phyloP scores from a whole-genome alignment of 2,113 vertebrate species.

The Tyrannus savana region DNA sequence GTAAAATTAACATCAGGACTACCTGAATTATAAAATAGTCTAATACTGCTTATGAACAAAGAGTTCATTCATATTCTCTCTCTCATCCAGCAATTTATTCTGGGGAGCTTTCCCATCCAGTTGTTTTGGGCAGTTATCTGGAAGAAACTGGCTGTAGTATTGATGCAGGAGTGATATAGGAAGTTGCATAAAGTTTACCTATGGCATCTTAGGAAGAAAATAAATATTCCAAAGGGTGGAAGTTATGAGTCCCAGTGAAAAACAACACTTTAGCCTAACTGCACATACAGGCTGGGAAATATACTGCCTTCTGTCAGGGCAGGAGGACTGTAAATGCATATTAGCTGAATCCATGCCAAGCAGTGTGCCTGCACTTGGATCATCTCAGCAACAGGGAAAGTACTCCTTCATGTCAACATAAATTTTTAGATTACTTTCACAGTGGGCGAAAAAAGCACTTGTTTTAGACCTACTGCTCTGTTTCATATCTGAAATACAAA shows the following conservation, averaged over 20 bases:
- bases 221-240: slow-evolving; percentile 50
- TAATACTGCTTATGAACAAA: neutral
- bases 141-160: neutral
- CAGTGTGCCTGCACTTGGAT: slow-evolving; percentile 26
- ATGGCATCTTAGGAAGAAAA: slow-evolving; percentile 39
- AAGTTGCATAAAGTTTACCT: slow-evolving; percentile 40
- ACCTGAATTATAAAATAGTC: neutral
- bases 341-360: slow-evolving; percentile 48
- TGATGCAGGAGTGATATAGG: slow-evolving; percentile 24
- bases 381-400: slow-evolving; percentile 3
- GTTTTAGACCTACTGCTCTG: neutral
- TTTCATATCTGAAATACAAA: slow-evolving; percentile 17
- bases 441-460: neutral
- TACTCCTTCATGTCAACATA: slow-evolving; percentile 26
- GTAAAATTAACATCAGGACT: neutral
- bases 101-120: neutral
- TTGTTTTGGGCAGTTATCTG: neutral
- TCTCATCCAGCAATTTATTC: neutral
- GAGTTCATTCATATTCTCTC: neutral
- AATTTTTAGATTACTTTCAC: slow-evolving; percentile 48
- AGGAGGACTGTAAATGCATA: slow-evolving; percentile 51
- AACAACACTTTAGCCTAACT: slow-evolving; percentile 39
- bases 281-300: slow-evolving; percentile 42
- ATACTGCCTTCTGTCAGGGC: slow-evolving; percentile 51
- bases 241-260: slow-evolving; percentile 55